A percentile compares a stretch with the other conserved stretches of the same genome.
These are phyloP conservation scores for Euwallacea similis DNA, from an alignment of 1,140 invertebrate species.

Conservation along the genomic window DNA sequence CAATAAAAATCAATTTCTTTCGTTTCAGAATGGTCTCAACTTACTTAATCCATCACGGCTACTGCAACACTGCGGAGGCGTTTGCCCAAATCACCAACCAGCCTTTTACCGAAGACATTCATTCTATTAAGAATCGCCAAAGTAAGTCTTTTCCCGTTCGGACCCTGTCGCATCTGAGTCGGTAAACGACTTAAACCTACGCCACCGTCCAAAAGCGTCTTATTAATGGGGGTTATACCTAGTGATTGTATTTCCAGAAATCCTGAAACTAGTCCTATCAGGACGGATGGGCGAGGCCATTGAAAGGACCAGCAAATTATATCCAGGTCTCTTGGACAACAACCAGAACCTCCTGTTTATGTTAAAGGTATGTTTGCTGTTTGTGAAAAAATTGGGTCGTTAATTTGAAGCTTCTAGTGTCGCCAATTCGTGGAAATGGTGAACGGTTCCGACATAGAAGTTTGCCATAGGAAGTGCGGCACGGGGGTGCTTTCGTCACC, in stretches of 20 bases:
- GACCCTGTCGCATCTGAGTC: too few species aligned
- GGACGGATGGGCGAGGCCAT: slow-evolving; percentile 96
- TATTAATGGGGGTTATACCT: too few species aligned
- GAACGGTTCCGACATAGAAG: slow-evolving; percentile 78
- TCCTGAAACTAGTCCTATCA: slow-evolving; percentile 87
- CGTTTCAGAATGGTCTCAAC: slow-evolving; percentile 88
- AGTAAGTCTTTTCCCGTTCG: slow-evolving; percentile 62
- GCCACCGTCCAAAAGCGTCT: too few species aligned
- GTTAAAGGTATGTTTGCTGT: slow-evolving; percentile 63
- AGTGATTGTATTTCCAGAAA: slow-evolving; percentile 66
- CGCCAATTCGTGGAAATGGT: slow-evolving; percentile 97
- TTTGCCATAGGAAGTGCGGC: slow-evolving; percentile 53
- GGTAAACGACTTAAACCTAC: too few species aligned
- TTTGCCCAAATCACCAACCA: slow-evolving; percentile 90
- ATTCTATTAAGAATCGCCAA: slow-evolving; percentile 96
- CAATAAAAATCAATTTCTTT: background rate
- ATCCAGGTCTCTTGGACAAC: slow-evolving; percentile 86
- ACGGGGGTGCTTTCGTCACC: slow-evolving; percentile 40
- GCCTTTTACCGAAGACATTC: slow-evolving; percentile 88
- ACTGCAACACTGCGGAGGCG: slow-evolving; percentile 94
- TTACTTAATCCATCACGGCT: slow-evolving; percentile 97
- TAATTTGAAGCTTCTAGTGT: slow-evolving; percentile 57
- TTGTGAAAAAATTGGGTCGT: background rate
- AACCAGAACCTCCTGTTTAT: slow-evolving; percentile 91
- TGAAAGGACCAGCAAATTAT: slow-evolving; percentile 82